Base-by-base conservation (phyloP, 2,113 vertebrate genomes). In the Elgaria multicarinata region DNA sequence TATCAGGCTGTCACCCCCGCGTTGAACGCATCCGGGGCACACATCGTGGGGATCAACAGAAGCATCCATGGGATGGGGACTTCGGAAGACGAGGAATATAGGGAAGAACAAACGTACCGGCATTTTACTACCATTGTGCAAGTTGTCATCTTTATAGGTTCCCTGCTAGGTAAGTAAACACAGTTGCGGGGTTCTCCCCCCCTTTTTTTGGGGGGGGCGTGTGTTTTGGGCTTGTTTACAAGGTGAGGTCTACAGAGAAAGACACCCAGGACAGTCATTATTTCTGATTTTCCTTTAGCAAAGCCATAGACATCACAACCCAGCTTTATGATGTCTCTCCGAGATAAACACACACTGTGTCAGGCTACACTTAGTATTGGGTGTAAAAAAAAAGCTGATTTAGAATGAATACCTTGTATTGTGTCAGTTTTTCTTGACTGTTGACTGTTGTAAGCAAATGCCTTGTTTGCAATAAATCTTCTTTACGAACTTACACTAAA, bases 61-160 rank as follows among this genome's bases (percentile, higher is more conserved):
- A 97, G 97, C 44, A 67, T 66, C 22, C 95, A 94, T 7, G 97
- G 89, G 86, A 91, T 95, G 2, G 80, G 94, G 0, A 81, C 69
- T 2, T 46, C 3, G 2, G 87, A 89, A 92, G 66, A 94, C 1
- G 92, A 90, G 90, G 94, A 92, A 71, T 91, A 93, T 50, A 55
- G 95, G 88, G 95, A 97, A 53, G 98, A 98, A 82, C 97, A 96
- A 95, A 97, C 96, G 53, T 99, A 99, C 97, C 95, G 98, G 78
- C 97, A 98, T 92, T 99, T 99, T 97, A 97, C 98, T 90, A 99
- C 98, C 91, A 88, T 97, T 2, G 95, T 98, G 39, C 99, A 99
- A 93, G 90, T 99, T 31, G 90, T 99, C 96, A 98, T 99, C 96
- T 98, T 99, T 87, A 66, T 99, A 1, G 98, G 98, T 50, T 98